Base-by-base conservation (phyloP, 2,797 vertebrate species). In the Threskiornis aethiopicus region DNA sequence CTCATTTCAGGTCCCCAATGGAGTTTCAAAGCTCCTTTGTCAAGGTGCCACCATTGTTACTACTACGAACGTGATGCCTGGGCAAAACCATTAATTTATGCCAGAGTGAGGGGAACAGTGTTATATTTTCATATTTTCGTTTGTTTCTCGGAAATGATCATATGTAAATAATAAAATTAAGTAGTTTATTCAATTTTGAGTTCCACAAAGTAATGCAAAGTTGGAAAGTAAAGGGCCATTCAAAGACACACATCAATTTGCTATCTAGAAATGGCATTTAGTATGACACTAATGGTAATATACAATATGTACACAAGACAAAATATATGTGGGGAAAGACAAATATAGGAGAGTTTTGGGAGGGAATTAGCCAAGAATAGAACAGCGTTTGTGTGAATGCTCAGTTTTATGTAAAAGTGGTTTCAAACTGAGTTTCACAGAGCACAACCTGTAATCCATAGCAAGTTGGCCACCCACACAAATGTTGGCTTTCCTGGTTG, bases 81-180 rank as follows among this genome's bases (percentile, higher is more conserved):
- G 84, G 65, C 31, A 94, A 91, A 94, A 83, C 83, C 79, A 87
- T 87, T 57, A 6, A 86, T 94, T 96, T 97, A 84, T 90, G 76
- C 44, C 42, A 67, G 54, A 82, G 42, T 5, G 5, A 49, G 59
- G 33, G 31, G 29, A 87, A 85, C 83, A 89, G 42, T 90, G 33
- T 57, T 91, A 87, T 26, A 92, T 31, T 87, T 31, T 87, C 64
- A 37, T 94, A 70, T 89, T 97, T 97, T 96, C 72, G 83, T 96
- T 92, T 58, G 89, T 95, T 95, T 71, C 39, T 71, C 72, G 65
- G 33, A 71, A 59, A 61, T 51, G 31, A 75, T 51, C 19, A 24
- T 59, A 89, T 52, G 49, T 79, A 96, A 95, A 84, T 71, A 93
- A 93, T 49, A 81, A 87, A 93, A 95, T 88, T 54, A 58, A 84